Percentiles rank a stretch among this genome's conserved stretches.
Evolutionary conservation across 1,140 invertebrate genomes (phyloP).

Genomic region (Monomorium pharaonis): DNA sequence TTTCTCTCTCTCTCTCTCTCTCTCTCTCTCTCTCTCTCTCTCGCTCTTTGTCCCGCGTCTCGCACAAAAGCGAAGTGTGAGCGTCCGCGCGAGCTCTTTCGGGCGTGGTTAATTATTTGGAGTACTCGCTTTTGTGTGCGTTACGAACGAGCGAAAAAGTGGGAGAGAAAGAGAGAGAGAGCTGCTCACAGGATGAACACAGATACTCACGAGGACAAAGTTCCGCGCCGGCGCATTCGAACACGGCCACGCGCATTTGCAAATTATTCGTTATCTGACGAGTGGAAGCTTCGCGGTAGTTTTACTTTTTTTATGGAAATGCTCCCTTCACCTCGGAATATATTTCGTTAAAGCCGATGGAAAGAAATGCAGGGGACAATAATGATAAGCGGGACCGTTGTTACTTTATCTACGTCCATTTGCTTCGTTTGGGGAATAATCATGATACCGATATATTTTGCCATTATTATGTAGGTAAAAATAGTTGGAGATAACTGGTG

Average conservation of each 20-base stretch:
- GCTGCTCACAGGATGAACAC: conserved; percentile 1
- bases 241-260: background rate
- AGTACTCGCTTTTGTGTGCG: conserved; percentile 66
- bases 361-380: background rate
- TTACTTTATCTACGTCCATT: conserved; percentile 38
- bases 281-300: background rate
- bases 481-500: background rate
- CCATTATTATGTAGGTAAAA: background rate
- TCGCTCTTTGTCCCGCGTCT: conserved; percentile 33
- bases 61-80: conserved; percentile 57
- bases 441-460: conserved; percentile 1
- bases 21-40: background rate
- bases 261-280: conserved; percentile 37
- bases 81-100: conserved; percentile 19
- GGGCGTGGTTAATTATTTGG: conserved; percentile 69
- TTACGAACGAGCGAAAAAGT: background rate
- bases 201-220: conserved; percentile 1
- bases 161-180: background rate
- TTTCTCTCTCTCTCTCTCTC: background rate
- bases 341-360: background rate
- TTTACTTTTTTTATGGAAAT: conserved; percentile 11
- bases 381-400: conserved; percentile 12
- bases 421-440: conserved; percentile 22
- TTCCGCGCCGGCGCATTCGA: background rate
- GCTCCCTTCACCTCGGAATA: background rate